Evolutionary conservation across 2,888 invertebrate species (phyloP), one percentile per base, ranked within the genome.

Genomic region (Ommatoiulus sabulosus): DNA sequence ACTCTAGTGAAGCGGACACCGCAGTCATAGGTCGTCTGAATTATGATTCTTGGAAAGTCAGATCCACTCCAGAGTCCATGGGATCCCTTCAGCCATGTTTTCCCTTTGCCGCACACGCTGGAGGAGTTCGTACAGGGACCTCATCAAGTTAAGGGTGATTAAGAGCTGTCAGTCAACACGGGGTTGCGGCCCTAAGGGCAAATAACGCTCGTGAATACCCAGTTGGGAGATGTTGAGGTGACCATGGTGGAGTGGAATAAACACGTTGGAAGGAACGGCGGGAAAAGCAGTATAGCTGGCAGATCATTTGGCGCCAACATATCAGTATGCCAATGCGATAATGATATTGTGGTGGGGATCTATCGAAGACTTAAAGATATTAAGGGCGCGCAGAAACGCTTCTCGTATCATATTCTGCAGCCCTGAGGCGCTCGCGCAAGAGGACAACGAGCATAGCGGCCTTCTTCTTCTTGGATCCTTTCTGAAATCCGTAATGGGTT

Each of bases 61-160:
- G 12, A 12, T 46, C 46, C 52, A 52, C 52, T 52, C 52, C 52
- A 52, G 52, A 35, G 35, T 35, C 35, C 35, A 35, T 35, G 35
- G 35, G 10, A 52, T 52, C 52, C 52, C 52, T 52, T 52, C 52
- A 52, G 52, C 52, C 4, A 52, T 17, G 52, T 52, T 52, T 52
- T 52, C 15, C 52, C 52, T 15, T 52, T 17, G 10, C 52, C 2
- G 52, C 52, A 52, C 4, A 52, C 10, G 10, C 15, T 15, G 52
- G 10, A 46, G 52, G 52, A 52, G 52, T 52, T 52, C 52, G 15
- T 52, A 52, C 7, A 52, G 52, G 52, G 52, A 52, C 15, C 52
- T 52, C 52, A 52, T 52, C 52, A 52, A 52, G 52, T 52, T 52
- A 52, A 52, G 52, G 52, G 52, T 52, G 52, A 52, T 52, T 52